Evolutionary conservation across 2,888 invertebrate species (phyloP).

Genomic region (Coenonympha glycerion): DNA sequence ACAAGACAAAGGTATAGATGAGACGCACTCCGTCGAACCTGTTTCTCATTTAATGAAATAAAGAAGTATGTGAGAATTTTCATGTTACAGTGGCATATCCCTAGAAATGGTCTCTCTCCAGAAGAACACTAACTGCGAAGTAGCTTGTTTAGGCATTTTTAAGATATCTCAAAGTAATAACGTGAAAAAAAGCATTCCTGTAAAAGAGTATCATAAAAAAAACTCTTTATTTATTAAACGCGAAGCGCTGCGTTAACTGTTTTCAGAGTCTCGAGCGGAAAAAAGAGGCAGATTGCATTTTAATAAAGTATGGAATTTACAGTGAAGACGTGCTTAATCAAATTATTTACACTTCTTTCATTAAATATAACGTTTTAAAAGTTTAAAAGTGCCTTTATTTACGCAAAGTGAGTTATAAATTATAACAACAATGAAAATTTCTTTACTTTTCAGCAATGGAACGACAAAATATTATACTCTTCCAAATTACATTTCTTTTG

Average conservation of each 20-base stretch:
- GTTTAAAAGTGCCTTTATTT: not conserved
- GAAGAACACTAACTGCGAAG: too few species aligned
- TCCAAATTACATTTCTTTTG: too few species aligned
- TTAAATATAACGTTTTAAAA: not conserved
- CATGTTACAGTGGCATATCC: too few species aligned
- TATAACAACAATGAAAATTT: not conserved
- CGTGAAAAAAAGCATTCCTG: not conserved
- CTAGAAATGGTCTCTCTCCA: too few species aligned
- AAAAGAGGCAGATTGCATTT: slow-evolving; percentile 12
- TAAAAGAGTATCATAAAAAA: not conserved
- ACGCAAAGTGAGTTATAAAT: not conserved
- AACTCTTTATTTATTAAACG: slow-evolving; percentile 10
- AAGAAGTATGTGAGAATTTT: too few species aligned
- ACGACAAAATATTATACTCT: not conserved
- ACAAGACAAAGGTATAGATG: too few species aligned
- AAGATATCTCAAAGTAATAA: not conserved
- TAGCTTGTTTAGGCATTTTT: not conserved
- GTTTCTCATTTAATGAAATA: too few species aligned
- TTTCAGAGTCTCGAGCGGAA: slow-evolving; percentile 3
- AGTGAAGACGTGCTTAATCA: slow-evolving; percentile 10
- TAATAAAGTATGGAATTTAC: slow-evolving; percentile 10
- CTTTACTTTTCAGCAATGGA: not conserved
- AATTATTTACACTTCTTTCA: slow-evolving; percentile 9
- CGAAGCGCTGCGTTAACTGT: slow-evolving; percentile 4
- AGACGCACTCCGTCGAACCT: too few species aligned